Evolutionary conservation across 2,888 invertebrate species (phyloP).

Genomic region (Scaptomyza tumidula): DNA sequence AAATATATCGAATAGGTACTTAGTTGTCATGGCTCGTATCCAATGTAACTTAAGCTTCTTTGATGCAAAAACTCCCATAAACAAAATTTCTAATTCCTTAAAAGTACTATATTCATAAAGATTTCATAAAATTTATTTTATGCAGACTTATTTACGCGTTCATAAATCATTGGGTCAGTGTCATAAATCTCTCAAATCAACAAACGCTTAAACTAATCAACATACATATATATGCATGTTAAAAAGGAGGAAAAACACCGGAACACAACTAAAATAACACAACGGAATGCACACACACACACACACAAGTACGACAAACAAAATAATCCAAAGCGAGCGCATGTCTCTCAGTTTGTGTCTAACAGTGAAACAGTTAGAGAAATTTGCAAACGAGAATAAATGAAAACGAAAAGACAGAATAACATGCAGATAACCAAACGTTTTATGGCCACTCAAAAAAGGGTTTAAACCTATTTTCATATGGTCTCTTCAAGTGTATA

Average conservation of each 20-base stretch:
- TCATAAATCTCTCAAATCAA: constrained; percentile 20
- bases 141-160: not conserved
- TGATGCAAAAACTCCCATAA: not conserved
- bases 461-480: constrained; percentile 60
- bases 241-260: not conserved
- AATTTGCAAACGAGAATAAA: constrained; percentile 25
- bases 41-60: not conserved
- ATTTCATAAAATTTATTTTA: not conserved
- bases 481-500: constrained; percentile 53
- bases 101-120: not conserved
- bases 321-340: constrained; percentile 24
- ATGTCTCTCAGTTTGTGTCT: constrained; percentile 15
- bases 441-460: constrained; percentile 67
- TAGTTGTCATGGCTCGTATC: not conserved
- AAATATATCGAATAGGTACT: not conserved
- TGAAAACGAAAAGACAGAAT: constrained; percentile 6
- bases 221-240: constrained; percentile 3
- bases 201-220: constrained; percentile 53
- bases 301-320: constrained; percentile 19
- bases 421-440: constrained; percentile 55
- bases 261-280: constrained; percentile 12
- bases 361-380: constrained; percentile 42
- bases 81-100: not conserved
- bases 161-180: constrained; percentile 22
- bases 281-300: constrained; percentile 40